phyloP scores from a whole-genome alignment of 2,113 vertebrate genomes.

The Verasper variegatus region DNA sequence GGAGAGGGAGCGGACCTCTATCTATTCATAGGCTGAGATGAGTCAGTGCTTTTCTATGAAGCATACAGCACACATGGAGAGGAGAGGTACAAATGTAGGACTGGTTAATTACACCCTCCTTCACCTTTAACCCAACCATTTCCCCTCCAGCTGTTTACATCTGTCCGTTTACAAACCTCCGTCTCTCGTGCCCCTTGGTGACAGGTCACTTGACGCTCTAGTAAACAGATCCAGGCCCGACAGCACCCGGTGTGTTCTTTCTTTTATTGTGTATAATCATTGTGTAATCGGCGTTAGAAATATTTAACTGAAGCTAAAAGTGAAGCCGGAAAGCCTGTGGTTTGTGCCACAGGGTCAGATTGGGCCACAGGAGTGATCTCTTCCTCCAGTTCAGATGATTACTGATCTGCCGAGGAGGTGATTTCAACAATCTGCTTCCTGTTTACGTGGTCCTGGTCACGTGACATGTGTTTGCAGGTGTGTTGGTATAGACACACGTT shows the following conservation, averaged over 20 bases:
- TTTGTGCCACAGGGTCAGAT: background rate
- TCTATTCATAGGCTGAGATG: conserved; percentile 64
- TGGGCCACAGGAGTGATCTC: background rate
- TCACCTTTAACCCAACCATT: conserved; percentile 22
- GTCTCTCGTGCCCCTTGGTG: conserved; percentile 12
- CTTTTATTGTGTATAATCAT: background rate
- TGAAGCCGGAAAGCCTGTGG: background rate
- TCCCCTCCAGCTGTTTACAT: conserved; percentile 3
- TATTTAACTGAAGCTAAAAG: too few species aligned
- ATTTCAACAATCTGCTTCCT: too few species aligned
- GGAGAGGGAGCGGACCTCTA: conserved; percentile 43
- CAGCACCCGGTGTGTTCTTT: conserved; percentile 37
- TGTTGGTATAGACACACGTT: too few species aligned
- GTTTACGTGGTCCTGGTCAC: too few species aligned
- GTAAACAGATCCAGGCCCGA: conserved; percentile 33
- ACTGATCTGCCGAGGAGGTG: too few species aligned
- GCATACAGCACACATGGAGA: background rate
- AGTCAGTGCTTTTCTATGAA: conserved; percentile 48
- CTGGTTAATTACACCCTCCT: conserved; percentile 36
- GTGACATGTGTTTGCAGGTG: too few species aligned
- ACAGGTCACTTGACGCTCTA: background rate
- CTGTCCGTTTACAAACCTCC: conserved; percentile 12
- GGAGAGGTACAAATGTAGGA: background rate
- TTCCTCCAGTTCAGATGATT: background rate
- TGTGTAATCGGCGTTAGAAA: background rate